Evolutionary conservation across 2,797 vertebrate genomes (phyloP), one percentile per base, ranked within the genome.

Genomic region (Rhinoraja longicauda): DNA sequence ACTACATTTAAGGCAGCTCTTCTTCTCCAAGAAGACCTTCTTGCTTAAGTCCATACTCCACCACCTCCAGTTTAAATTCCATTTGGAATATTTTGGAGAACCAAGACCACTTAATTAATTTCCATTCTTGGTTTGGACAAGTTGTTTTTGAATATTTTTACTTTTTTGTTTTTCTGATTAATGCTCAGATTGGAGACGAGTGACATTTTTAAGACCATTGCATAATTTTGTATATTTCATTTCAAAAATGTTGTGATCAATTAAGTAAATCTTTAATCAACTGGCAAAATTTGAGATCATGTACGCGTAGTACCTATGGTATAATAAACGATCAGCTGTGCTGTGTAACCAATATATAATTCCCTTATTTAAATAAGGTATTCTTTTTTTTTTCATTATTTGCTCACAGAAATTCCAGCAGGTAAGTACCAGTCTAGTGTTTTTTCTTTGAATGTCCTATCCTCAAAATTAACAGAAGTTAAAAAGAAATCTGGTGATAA

Each of bases 321-420:
- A 57, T 67, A 6, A 19, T 21, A 32, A 9, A 67, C 88, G 17
- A 36, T 88, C 62, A 62, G 6, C 5, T 67, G 62, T 88, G 36
- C 21, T 21, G n/a, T 32, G 32, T 88, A 19, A 19, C 13, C 17
- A 21, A 36, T n/a, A 88, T n/a, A 86, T n/a, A 32, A 57, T 29
- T 57, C 15, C 62, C 64, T 88, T 21, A 36, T 88, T 67, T 88
- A 67, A 88, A 67, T 88, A 67, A 62, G 36, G 53, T 72, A 17
- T 91, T 91, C 72, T 92, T 39, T 53, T 92, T 92, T 92, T 92
- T 53, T 73, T n/a, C 39, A 88, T 45, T 36, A 9, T 88, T 88
- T 88, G 84, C 90, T 24, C 57, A 75, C 90, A 92, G 90, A 92
- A 92, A 92, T 92, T 73, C 90, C 67, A 92, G 64, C 70, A 92